Conservation (phyloP, 1,140 invertebrate species). For the Drosophila insularis region DNA sequence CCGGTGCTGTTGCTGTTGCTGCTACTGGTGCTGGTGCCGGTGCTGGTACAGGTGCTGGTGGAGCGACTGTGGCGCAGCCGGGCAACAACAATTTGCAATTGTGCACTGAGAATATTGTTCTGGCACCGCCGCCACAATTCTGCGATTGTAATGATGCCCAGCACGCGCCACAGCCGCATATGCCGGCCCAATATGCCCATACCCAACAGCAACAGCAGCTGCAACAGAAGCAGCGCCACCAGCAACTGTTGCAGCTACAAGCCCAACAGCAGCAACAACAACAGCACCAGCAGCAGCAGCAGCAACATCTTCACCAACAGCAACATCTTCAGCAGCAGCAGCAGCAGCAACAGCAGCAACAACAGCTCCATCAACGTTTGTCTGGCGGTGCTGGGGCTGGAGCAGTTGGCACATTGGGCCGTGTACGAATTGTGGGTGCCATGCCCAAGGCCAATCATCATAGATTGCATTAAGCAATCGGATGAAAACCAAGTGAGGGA, state of each 20-base stretch:
- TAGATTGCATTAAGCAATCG: constrained; percentile 63
- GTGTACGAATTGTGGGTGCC: constrained; percentile 90
- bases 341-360: constrained; percentile 63
- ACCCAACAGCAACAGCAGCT: constrained; percentile 42
- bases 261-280: constrained; percentile 55
- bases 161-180: constrained; percentile 69
- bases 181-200: constrained; percentile 50
- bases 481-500: too few relatives aligned
- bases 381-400: constrained; percentile 79
- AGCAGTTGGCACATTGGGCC: constrained; percentile 83
- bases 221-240: constrained; percentile 45
- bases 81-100: constrained; percentile 76
- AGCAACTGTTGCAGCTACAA: constrained; percentile 65
- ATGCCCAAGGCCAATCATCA: constrained; percentile 86
- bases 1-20: constrained; percentile 46
- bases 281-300: constrained; percentile 46
- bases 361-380: constrained; percentile 78
- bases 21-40: constrained; percentile 25
- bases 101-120: constrained; percentile 85
- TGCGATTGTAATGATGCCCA: constrained; percentile 82
- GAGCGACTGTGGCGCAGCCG: constrained; percentile 60
- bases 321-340: constrained; percentile 71
- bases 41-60: constrained; percentile 40
- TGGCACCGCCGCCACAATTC: constrained; percentile 92
- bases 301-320: constrained; percentile 81